Conservation (phyloP, 2,113 vertebrate species). For the Mixornis gularis region DNA sequence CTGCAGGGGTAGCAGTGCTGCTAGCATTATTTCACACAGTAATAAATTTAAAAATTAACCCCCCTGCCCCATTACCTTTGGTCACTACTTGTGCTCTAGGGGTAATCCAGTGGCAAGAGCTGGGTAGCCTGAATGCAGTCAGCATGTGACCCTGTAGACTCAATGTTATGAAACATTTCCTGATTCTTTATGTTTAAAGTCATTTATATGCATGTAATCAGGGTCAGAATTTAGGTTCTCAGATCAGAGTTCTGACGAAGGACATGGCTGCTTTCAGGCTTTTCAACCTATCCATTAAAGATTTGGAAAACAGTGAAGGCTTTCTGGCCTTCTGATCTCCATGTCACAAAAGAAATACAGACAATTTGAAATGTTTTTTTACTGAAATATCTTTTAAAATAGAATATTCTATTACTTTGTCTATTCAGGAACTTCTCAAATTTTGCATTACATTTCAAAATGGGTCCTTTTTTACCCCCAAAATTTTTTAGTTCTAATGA, state of each 20-base stretch:
- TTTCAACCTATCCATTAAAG: background rate
- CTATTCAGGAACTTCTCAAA: background rate
- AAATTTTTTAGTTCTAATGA: background rate
- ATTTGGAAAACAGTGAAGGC: background rate
- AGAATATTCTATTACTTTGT: background rate
- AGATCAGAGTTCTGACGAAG: background rate
- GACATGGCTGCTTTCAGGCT: background rate
- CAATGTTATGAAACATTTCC: background rate
- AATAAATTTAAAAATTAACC: background rate
- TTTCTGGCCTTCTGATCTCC: background rate
- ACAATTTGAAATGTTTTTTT: background rate
- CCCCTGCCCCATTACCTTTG: background rate
- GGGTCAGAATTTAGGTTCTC: background rate
- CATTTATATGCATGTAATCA: background rate
- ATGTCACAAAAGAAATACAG: background rate
- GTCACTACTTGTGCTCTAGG: background rate
- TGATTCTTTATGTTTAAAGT: background rate
- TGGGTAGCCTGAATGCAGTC: background rate
- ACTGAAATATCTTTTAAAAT: background rate
- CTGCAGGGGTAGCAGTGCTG: background rate
- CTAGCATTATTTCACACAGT: background rate
- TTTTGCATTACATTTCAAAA: background rate
- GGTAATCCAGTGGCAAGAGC: background rate
- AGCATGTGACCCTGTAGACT: background rate
- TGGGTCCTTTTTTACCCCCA: fast-evolving